These are phyloP conservation scores for Drosophila histrio DNA, from an alignment of 2,888 invertebrate species.

Conservation along the genomic window DNA sequence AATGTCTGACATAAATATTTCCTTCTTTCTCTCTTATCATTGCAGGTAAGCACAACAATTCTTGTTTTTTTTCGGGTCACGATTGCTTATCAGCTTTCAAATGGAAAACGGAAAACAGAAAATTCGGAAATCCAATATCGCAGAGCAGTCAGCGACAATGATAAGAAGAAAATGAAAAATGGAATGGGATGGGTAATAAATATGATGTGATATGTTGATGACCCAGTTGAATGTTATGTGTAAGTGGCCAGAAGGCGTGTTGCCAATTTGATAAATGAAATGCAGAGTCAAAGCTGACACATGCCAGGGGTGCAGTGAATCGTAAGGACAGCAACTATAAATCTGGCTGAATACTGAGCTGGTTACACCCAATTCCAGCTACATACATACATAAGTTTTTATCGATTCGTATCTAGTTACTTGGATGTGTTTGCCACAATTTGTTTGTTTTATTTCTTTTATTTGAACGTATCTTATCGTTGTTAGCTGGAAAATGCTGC, in stretches of 20 bases:
- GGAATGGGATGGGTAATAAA: constrained; percentile 15
- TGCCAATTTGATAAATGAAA: constrained; percentile 56
- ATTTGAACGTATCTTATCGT: constrained; percentile 42
- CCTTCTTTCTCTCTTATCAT: constrained; percentile 23
- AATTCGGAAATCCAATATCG: constrained; percentile 21
- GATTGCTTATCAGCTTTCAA: constrained; percentile 23
- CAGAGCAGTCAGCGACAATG: background rate
- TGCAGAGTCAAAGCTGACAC: constrained; percentile 46
- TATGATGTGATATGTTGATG: constrained; percentile 22
- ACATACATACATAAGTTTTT: constrained; percentile 1
- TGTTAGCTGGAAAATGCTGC: constrained; percentile 9
- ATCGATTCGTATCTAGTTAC: constrained; percentile 12
- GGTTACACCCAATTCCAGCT: background rate
- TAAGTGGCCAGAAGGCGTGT: constrained; percentile 14
- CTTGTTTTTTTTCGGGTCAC: constrained; percentile 1
- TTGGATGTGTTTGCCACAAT: background rate
- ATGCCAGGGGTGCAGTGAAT: constrained; percentile 59
- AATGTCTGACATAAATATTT: constrained; percentile 24
- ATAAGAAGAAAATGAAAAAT: constrained; percentile 9
- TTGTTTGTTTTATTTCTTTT: background rate
- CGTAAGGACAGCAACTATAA: constrained; percentile 19
- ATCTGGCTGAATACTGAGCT: constrained; percentile 1
- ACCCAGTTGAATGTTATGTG: constrained; percentile 47
- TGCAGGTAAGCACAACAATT: constrained; percentile 41
- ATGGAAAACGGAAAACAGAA: constrained; percentile 25